phyloP scores from a whole-genome alignment of 1,140 invertebrate species.

The Eubasilissa regina region DNA sequence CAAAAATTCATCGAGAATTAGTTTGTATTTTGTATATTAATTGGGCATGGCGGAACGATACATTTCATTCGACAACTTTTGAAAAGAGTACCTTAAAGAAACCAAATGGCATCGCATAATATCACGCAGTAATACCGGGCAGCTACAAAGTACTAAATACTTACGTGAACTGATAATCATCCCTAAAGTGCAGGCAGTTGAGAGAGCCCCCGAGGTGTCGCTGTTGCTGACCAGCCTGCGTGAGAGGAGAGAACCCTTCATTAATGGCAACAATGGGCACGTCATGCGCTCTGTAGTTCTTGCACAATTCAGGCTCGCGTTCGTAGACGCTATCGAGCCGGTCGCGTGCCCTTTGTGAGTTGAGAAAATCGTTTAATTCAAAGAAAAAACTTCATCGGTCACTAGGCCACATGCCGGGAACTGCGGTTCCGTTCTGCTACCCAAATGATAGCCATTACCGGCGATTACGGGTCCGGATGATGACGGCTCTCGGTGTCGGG shows the following conservation, averaged over 20 bases:
- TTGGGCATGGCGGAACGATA: no score
- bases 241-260: not conserved
- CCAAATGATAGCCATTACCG: conserved; percentile 13
- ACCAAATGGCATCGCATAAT: conserved; percentile 4
- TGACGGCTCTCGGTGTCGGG: conserved; percentile 1
- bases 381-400: conserved; percentile 2
- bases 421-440: not conserved
- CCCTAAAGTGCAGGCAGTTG: not conserved
- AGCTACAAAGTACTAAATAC: not conserved
- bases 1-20: no score
- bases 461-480: not conserved
- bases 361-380: conserved; percentile 18
- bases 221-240: conserved; percentile 1
- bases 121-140: not conserved
- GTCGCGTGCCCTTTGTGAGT: conserved; percentile 24
- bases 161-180: not conserved
- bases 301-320: not conserved
- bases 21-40: no score
- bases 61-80: no score
- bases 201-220: not conserved
- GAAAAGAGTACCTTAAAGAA: not conserved
- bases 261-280: conserved; percentile 5
- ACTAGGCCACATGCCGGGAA: conserved; percentile 15
- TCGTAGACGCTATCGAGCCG: not conserved
- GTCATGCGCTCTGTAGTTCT: not conserved